Base-by-base conservation (phyloP, 1,140 invertebrate species). In the Lasaia peninsularis region DNA sequence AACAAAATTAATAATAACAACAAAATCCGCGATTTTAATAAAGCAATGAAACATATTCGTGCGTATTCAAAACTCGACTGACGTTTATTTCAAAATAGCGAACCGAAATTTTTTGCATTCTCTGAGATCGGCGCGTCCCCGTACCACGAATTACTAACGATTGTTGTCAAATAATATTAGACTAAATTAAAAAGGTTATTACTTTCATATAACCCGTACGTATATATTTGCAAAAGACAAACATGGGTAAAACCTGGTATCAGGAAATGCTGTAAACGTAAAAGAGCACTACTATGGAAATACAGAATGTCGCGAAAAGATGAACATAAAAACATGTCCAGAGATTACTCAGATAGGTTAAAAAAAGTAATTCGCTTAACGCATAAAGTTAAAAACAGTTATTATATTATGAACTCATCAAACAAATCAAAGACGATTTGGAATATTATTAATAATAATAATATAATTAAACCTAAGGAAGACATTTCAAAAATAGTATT, bases 261-360 rank as follows among this genome's bases (percentile, higher is more conserved):
- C 11, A 48, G 18, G 1, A 48, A 48, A 21, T 48, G 40, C 10
- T 48, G 40, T 11, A 48, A 48, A 21, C 16, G 18, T 48, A 48
- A 48, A 48, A 20, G 18, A 48, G 40, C 16, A 2, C 16, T 48
- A 0, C 10, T 21, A 48, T 48, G 18, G 40, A 20, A 48, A 48
- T 10, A 48, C 11, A 48, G 9, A 21, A 49, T 60, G 60, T 18
- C 44, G 7, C 8, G 16, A 20, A 48, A 48, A 11, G 40, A 21
- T 2, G 3, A 20, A 1, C 11, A 21, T 21, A n/a, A 48, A 20
- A 21, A 21, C 40, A 20, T 48, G 18, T 9, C 20, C 40, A 5
- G 20, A 48, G 3, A 48, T 14, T n/a, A n/a, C n/a, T n/a, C n/a
- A n/a, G n/a, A n/a, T n/a, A n/a, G n/a, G n/a, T n/a, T 20, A 3